Percentiles rank a stretch among this genome's conserved stretches.
phyloP scores from a whole-genome alignment of 2,113 vertebrate species.

The Chloroceryle aenea region DNA sequence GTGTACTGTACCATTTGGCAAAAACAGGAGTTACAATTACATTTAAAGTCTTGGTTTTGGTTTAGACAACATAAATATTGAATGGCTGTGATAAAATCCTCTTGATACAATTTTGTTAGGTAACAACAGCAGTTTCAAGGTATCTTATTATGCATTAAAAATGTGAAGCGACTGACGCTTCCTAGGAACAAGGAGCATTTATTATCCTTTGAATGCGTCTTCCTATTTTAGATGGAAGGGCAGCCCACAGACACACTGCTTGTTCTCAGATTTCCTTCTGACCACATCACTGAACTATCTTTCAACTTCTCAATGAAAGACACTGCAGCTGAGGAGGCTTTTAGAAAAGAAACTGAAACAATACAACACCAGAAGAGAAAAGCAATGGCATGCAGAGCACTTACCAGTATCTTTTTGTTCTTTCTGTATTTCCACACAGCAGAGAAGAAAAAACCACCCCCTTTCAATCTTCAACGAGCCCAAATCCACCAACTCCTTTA shows the following conservation, averaged over 20 bases:
- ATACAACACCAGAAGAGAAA: background rate
- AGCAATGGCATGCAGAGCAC: background rate
- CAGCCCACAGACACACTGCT: background rate
- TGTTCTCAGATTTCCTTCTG: background rate
- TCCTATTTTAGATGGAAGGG: background rate
- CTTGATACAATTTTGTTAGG: background rate
- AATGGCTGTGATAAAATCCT: background rate
- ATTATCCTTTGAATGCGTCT: background rate
- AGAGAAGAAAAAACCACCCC: background rate
- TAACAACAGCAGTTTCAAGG: background rate
- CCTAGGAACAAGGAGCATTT: background rate
- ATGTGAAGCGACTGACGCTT: background rate
- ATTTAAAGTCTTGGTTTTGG: background rate
- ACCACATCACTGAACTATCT: background rate
- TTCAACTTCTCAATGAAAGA: background rate
- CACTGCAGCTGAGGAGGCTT: background rate
- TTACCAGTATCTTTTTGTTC: slow-evolving; percentile 44
- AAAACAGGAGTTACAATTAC: background rate
- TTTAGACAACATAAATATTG: background rate
- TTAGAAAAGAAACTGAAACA: background rate
- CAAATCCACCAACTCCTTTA: slow-evolving; percentile 62
- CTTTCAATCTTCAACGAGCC: background rate
- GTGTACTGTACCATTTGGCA: background rate
- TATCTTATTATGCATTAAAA: background rate
- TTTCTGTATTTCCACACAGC: background rate